phyloP scores from a whole-genome alignment of 2,797 vertebrate genomes.

The Sebastes steindachneri region DNA sequence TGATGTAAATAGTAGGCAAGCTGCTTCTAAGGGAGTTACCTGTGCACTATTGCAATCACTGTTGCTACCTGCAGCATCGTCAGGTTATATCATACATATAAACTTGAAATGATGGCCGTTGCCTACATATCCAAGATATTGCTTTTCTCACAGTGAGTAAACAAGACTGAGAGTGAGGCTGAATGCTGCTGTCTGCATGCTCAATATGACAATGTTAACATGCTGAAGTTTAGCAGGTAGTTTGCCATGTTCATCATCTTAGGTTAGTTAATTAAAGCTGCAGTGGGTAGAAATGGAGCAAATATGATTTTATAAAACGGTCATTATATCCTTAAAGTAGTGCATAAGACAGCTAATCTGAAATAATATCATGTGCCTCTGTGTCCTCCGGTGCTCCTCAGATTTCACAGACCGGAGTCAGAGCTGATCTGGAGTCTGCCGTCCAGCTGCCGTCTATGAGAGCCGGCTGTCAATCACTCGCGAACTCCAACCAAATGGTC shows the following conservation, averaged over 20 bases:
- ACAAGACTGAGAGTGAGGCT: not conserved
- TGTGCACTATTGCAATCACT: not conserved
- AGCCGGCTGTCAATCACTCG: too few relatives aligned
- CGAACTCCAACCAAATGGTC: too few relatives aligned
- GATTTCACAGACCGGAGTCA: too few relatives aligned
- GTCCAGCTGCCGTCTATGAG: rapidly evolving
- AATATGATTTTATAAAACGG: too few relatives aligned
- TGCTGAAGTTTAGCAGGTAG: not conserved
- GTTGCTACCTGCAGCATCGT: not conserved
- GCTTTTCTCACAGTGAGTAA: not conserved
- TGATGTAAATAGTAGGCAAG: conserved; percentile 10
- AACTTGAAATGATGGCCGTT: not conserved
- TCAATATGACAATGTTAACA: not conserved
- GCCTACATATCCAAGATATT: not conserved
- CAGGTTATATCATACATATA: not conserved
- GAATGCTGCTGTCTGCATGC: not conserved
- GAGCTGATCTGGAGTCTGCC: too few relatives aligned
- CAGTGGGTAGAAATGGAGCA: too few relatives aligned
- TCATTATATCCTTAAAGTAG: too few relatives aligned
- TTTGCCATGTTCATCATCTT: not conserved
- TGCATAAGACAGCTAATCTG: too few relatives aligned
- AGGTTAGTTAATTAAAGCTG: not conserved
- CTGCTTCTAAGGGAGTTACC: not conserved
- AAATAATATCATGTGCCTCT: too few relatives aligned
- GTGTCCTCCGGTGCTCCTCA: too few relatives aligned